phyloP scores from a whole-genome alignment of 2,797 vertebrate genomes.

The Siniperca obscura region DNA sequence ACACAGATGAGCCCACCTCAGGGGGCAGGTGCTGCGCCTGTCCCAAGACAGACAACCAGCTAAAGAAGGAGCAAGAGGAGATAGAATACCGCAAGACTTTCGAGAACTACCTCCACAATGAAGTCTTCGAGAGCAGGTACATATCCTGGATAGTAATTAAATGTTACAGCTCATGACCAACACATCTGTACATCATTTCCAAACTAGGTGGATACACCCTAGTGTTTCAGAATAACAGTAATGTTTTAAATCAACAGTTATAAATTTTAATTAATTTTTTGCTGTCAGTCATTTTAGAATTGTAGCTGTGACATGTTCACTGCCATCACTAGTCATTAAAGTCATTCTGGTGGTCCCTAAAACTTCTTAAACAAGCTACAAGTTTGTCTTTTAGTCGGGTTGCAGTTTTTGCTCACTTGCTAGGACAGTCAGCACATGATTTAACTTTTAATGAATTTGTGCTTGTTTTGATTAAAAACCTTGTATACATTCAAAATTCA shows the following conservation, averaged over 20 bases:
- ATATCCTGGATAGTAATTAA: background rate
- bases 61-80: constrained; percentile 95
- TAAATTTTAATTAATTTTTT: background rate
- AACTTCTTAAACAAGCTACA: background rate
- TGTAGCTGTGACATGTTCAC: background rate
- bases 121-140: constrained; percentile 94
- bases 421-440: background rate
- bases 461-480: background rate
- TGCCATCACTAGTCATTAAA: background rate
- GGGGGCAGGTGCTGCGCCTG: constrained; percentile 90
- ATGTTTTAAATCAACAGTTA: background rate
- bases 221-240: background rate
- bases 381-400: background rate
- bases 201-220: background rate
- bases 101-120: constrained; percentile 97
- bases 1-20: constrained; percentile 86
- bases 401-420: background rate
- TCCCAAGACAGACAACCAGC: constrained; percentile 94
- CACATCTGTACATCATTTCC: background rate
- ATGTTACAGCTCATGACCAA: background rate
- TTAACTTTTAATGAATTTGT: background rate
- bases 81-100: constrained; percentile 94
- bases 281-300: constrained; percentile 6
- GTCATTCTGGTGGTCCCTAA: background rate
- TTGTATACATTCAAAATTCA: background rate